Base-by-base conservation (phyloP, 2,888 invertebrate species). In the Cantharis flavilabris region DNA sequence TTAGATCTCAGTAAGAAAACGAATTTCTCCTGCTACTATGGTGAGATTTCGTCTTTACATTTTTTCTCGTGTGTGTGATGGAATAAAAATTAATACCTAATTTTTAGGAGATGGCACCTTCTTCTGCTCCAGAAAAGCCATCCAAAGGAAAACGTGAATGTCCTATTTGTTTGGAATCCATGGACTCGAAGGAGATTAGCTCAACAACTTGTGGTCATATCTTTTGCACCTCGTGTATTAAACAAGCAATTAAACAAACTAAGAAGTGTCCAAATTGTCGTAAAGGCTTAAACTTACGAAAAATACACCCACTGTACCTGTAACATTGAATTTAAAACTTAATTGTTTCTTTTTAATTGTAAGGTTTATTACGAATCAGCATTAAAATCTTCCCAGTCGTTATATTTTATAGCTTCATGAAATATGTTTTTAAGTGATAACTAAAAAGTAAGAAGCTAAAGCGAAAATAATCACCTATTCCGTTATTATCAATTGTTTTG, bases 141-240 rank as follows among this genome's bases (percentile, higher is more conserved):
- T 7, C 0, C 13, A 14, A 10, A 13, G 7, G 7, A 33, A 33
- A 49, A 14, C 69, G 69, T 28, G 71, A 71, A 9, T 83, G 83
- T 73, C 81, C 82, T 5, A 77, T 83, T 11, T 83, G 83, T 70
- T 78, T 82, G 26, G 82, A 83, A 49, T 69, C 67, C 64, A 73
- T 82, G 9, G 28, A 71, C 0, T 65, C 64, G 18, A 79, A 72
- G 69, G 77, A 80, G 16, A 70, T 81, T 1, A 82, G 79, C 26
- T 79, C 83, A 1, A 83, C 83, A 13, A 80, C 77, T 30, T 83
- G 83, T 74, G 83, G 83, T 3, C 83, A 83, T 72, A 73, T 83
- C 9, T 83, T 82, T 69, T 83, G 83, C 72, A 73, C 79, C 4
- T n/a, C 62, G 4, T 83, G 83, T 71, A 81, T 83, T 16, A 76